Percentiles rank a stretch among this genome's conserved stretches.
Evolutionary conservation across 2,797 vertebrate genomes (phyloP).

Genomic region (Myripristis jacobus): DNA sequence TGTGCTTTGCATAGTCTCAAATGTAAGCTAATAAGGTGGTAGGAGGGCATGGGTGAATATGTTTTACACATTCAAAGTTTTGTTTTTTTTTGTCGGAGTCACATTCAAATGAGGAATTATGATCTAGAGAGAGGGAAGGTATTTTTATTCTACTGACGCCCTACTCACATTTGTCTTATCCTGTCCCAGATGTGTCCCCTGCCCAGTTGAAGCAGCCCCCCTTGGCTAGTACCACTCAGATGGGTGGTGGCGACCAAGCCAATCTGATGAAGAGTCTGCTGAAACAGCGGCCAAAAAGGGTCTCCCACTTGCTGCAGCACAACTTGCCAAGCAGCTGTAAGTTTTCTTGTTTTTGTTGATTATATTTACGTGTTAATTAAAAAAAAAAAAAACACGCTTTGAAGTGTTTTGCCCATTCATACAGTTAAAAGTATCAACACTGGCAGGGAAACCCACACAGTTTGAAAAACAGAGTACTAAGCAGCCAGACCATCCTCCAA

Average conservation of each 20-base stretch:
- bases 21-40: no score
- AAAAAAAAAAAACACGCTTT: no score
- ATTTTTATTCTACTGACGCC: background rate
- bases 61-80: no score
- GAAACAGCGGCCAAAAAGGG: constrained; percentile 89
- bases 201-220: constrained; percentile 72
- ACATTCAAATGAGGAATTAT: no score
- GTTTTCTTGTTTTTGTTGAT: constrained; percentile 29
- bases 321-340: constrained; percentile 91
- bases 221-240: constrained; percentile 56
- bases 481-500: no score
- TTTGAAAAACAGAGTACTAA: no score
- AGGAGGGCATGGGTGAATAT: no score
- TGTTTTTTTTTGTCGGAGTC: no score
- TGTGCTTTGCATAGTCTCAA: no score
- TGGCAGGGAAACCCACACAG: no score
- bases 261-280: constrained; percentile 88
- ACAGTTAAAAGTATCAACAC: background rate
- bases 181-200: constrained; percentile 82
- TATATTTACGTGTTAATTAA: no score
- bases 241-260: constrained; percentile 59
- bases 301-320: constrained; percentile 96
- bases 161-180: background rate
- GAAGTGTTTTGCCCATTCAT: background rate
- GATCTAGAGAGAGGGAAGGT: no score